These are phyloP conservation scores for Holacanthus passer DNA, from an alignment of 2,113 vertebrate genomes.

Conservation along the genomic window DNA sequence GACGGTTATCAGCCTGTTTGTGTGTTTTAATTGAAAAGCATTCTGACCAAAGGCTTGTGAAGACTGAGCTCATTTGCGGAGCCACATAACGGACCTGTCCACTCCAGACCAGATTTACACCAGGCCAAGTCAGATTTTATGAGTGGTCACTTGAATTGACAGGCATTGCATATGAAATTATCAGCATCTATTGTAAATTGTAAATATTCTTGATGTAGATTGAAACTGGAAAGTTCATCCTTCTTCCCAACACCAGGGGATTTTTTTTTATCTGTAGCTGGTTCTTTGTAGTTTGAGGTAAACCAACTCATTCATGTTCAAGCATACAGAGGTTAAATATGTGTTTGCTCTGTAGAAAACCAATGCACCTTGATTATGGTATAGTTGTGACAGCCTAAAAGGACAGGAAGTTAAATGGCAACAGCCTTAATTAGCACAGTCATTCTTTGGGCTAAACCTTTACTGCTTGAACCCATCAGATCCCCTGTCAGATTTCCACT, in stretches of 20 bases:
- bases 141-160: not conserved
- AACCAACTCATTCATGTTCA: not conserved
- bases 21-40: conserved; percentile 52
- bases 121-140: not conserved
- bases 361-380: conserved; percentile 15
- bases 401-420: conserved; percentile 1
- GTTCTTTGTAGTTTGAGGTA: conserved; percentile 8
- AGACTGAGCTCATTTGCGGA: conserved; percentile 31
- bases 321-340: not conserved
- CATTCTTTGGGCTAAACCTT: conserved; percentile 22
- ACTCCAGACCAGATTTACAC: conserved; percentile 11
- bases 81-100: conserved; percentile 33
- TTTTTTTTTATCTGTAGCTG: conserved; percentile 5
- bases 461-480: not conserved
- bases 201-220: conserved; percentile 34
- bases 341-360: not conserved
- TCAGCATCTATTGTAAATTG: conserved; percentile 5
- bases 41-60: conserved; percentile 73
- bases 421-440: conserved; percentile 9
- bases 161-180: conserved; percentile 26
- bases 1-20: conserved; percentile 45
- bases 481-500: not conserved
- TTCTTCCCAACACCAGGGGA: not conserved
- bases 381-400: not conserved
- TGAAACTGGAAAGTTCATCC: conserved; percentile 21